A percentile compares a stretch with the other conserved stretches of the same genome.
Conservation (phyloP, 2,113 vertebrate genomes). For the Nibea albiflora region DNA sequence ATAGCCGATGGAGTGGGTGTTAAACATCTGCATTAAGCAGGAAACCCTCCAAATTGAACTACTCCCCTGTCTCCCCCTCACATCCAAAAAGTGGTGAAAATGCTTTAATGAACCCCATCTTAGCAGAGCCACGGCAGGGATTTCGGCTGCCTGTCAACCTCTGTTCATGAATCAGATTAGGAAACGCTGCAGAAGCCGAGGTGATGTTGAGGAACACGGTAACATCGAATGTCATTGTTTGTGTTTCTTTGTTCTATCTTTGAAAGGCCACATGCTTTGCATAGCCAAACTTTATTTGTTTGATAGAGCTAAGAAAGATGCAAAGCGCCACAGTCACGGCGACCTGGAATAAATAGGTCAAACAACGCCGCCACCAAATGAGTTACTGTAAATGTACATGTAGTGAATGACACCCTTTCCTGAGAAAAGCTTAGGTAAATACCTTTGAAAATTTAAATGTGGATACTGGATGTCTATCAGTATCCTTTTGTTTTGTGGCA, state of each 20-base stretch:
- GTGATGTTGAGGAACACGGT: slow-evolving; percentile 42
- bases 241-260: slow-evolving; percentile 27
- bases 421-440: slow-evolving; percentile 67
- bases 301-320: slow-evolving; percentile 72
- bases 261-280: slow-evolving; percentile 70
- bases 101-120: not conserved
- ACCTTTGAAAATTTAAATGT: slow-evolving; percentile 60
- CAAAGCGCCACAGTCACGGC: slow-evolving; percentile 68
- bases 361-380: slow-evolving; percentile 26
- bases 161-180: slow-evolving; percentile 65
- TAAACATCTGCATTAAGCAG: slow-evolving; percentile 25
- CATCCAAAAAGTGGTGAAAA: not conserved
- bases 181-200: slow-evolving; percentile 7
- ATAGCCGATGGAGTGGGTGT: slow-evolving; percentile 17
- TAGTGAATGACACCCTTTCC: slow-evolving; percentile 51
- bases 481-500: slow-evolving; percentile 47
- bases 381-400: slow-evolving; percentile 56
- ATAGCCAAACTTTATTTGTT: slow-evolving; percentile 77
- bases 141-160: not conserved
- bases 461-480: slow-evolving; percentile 17
- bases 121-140: not conserved
- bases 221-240: slow-evolving; percentile 51
- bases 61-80: not conserved
- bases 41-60: slow-evolving; percentile 3
- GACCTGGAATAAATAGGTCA: not conserved